phyloP scores from a whole-genome alignment of 2,888 invertebrate species.

The Diarsia mendica region DNA sequence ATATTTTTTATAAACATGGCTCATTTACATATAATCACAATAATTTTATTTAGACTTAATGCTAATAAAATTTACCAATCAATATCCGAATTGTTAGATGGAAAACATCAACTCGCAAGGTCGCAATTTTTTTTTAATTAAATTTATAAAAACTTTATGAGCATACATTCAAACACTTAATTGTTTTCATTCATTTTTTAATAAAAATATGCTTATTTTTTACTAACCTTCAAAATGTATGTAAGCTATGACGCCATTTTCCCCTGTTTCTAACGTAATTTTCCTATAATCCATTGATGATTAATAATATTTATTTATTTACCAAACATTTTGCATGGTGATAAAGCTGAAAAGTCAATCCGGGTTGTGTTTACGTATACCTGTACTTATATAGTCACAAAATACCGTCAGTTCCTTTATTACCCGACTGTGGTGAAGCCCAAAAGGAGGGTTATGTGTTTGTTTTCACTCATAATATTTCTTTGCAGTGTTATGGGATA shows the following conservation, averaged over 20 bases:
- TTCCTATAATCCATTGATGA: too few species aligned
- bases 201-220: too few species aligned
- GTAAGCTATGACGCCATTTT: background rate
- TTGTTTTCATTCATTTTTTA: too few species aligned
- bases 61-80: background rate
- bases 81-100: background rate
- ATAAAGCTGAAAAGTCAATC: background rate
- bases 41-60: constrained; percentile 31
- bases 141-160: background rate
- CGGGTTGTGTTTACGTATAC: background rate
- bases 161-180: too few species aligned
- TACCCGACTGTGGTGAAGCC: too few species aligned
- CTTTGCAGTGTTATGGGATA: background rate
- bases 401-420: background rate
- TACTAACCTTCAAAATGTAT: background rate
- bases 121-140: background rate
- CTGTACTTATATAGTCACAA: background rate
- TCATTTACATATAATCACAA: constrained; percentile 19
- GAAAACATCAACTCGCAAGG: background rate
- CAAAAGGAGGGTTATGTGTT: too few species aligned
- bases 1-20: constrained; percentile 62
- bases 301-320: too few species aligned
- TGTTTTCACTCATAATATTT: background rate
- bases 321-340: background rate
- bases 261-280: background rate